Base-by-base conservation (phyloP, 35 echinoderm and acorn worm genomes). In the Heliocidaris erythrogramma region DNA sequence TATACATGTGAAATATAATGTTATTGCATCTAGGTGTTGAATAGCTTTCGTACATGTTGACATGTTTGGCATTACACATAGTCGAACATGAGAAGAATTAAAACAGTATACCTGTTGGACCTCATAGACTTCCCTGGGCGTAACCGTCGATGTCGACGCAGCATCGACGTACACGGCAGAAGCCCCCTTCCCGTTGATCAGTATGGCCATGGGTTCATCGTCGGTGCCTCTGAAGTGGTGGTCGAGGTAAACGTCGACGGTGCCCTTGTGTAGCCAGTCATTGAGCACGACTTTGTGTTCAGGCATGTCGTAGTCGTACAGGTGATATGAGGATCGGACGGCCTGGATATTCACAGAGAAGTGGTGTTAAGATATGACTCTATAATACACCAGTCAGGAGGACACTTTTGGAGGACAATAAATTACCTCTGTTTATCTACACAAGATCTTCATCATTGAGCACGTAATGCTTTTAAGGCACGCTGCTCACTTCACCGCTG, bases 101-200 rank as follows among this genome's bases (percentile, higher is more conserved):
- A 42, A 42, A 42, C 35, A 3, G 21, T 89, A 16, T 48, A 92
- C 91, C 91, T 84, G 47, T 59, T 31, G n/a, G 47, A 92, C 49
- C 10, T 92, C 27, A 86, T 94, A 96, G 32, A 93, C 50, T 49
- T 94, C 95, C n/a, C 96, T 50, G 0, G 96, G 95, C 30, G 96
- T 97, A 18, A 86, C 60, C 30, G 32, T 10, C 16, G 93, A 29
- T 30, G 69, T 31, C 14, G 84, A 17, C 0, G 18, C 60, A 31
- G 84, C 27, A 59, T 60, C 59, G 30, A 9, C 29, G 85, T 90
- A 96, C 13, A 90, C 53, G 5, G 69, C 84, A 9, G 30, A 85
- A 24, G 93, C 5, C 2, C 91, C 91, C 91, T 56, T 92, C 16
- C 96, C 96, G 65, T 97, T 97, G 90, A 97, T 94, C 0, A 97